Evolutionary conservation across 2,113 vertebrate genomes (phyloP).

Genomic region (Pantherophis guttatus): DNA sequence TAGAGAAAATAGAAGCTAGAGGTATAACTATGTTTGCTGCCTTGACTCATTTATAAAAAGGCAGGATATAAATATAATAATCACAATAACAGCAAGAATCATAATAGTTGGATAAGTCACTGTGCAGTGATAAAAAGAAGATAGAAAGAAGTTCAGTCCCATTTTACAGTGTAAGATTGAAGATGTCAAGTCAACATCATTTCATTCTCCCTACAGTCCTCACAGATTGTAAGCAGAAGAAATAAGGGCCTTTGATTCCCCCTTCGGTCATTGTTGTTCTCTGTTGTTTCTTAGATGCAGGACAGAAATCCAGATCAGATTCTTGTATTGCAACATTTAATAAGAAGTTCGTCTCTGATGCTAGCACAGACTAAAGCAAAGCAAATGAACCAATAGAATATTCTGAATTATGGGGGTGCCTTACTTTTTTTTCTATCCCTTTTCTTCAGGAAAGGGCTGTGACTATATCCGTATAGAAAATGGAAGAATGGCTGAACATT

Average conservation of each 20-base stretch:
- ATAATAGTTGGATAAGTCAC: background rate
- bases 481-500: rapidly evolving
- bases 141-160: background rate
- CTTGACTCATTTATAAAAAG: background rate
- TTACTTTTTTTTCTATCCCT: background rate
- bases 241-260: background rate
- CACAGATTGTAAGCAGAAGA: background rate
- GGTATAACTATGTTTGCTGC: background rate
- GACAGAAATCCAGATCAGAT: background rate
- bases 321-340: background rate
- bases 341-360: background rate
- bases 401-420: background rate
- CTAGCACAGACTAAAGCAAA: background rate
- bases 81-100: background rate
- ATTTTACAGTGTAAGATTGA: background rate
- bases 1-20: background rate
- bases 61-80: background rate
- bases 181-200: background rate
- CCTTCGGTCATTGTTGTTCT: background rate
- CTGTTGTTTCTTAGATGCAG: background rate
- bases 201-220: background rate
- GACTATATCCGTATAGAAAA: background rate
- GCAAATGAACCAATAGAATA: background rate
- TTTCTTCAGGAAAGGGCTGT: background rate
- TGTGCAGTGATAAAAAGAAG: background rate